Percentiles rank a stretch among this genome's conserved stretches.
Conservation (phyloP, 2,113 vertebrate genomes). For the Emydura subglobosa region DNA sequence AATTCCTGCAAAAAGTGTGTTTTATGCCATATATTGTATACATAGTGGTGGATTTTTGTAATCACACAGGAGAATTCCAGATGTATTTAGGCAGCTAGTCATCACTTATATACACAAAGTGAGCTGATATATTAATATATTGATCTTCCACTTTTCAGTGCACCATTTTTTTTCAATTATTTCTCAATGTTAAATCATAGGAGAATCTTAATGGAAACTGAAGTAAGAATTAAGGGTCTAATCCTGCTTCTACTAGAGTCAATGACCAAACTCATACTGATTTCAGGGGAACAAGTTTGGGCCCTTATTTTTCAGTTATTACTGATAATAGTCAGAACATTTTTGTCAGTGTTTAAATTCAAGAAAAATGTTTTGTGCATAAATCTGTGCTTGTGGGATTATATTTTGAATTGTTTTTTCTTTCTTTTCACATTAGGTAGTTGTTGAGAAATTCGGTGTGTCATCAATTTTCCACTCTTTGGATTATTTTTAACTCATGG, state of each 20-base stretch:
- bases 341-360: neutral
- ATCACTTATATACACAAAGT: neutral
- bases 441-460: slow-evolving; percentile 35
- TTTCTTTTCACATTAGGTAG: neutral
- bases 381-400: neutral
- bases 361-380: neutral
- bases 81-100: neutral
- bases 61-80: neutral
- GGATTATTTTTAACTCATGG: slow-evolving; percentile 37
- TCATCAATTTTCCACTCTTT: slow-evolving; percentile 35
- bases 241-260: neutral
- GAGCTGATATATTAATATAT: neutral
- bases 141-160: neutral
- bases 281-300: neutral
- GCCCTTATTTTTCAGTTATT: neutral
- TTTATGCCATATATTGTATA: neutral
- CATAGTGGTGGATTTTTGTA: neutral
- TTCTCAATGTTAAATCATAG: neutral
- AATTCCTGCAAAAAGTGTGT: neutral
- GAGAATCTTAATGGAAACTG: neutral
- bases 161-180: neutral
- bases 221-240: neutral
- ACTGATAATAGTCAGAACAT: neutral
- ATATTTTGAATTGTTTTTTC: slow-evolving; percentile 19
- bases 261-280: neutral